A percentile compares a stretch with the other conserved stretches of the same genome.
These are phyloP conservation scores for Charaxes varanes DNA, from an alignment of 1,140 invertebrate species.

Conservation along the genomic window DNA sequence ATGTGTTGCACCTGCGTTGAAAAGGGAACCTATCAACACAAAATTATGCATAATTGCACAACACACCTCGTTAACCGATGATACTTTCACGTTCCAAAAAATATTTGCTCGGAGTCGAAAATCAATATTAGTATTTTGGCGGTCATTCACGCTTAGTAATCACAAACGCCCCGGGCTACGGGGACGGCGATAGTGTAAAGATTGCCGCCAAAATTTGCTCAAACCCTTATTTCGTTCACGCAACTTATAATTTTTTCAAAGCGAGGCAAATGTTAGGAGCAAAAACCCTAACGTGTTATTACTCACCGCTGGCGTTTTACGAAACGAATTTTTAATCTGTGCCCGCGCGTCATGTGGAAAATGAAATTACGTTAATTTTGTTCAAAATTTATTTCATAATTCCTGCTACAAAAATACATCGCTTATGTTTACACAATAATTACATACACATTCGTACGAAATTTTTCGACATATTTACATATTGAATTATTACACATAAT, in stretches of 20 bases:
- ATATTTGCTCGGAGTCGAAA: slow-evolving; percentile 43
- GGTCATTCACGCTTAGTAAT: slow-evolving; percentile 38
- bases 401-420: slow-evolving; percentile 22
- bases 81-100: slow-evolving; percentile 29
- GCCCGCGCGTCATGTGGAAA: slow-evolving; percentile 6
- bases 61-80: slow-evolving; percentile 40
- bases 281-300: slow-evolving; percentile 33
- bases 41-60: slow-evolving; percentile 33
- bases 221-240: slow-evolving; percentile 28
- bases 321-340: slow-evolving; percentile 8
- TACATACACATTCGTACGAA: slow-evolving; percentile 3
- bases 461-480: slow-evolving; percentile 7
- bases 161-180: slow-evolving; percentile 20
- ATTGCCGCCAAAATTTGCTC: slow-evolving; percentile 36
- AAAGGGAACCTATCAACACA: slow-evolving; percentile 15
- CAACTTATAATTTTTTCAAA: slow-evolving; percentile 49
- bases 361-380: slow-evolving; percentile 14
- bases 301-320: slow-evolving; percentile 12
- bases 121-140: slow-evolving; percentile 59
- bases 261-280: slow-evolving; percentile 28
- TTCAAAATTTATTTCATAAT: slow-evolving; percentile 16
- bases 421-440: slow-evolving; percentile 5
- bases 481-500: no score
- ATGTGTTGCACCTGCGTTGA: slow-evolving; percentile 37
- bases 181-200: slow-evolving; percentile 42